Evolutionary conservation across 1,140 invertebrate species (phyloP), one percentile per base, ranked within the genome.

Genomic region (Lucilia cuprina): DNA sequence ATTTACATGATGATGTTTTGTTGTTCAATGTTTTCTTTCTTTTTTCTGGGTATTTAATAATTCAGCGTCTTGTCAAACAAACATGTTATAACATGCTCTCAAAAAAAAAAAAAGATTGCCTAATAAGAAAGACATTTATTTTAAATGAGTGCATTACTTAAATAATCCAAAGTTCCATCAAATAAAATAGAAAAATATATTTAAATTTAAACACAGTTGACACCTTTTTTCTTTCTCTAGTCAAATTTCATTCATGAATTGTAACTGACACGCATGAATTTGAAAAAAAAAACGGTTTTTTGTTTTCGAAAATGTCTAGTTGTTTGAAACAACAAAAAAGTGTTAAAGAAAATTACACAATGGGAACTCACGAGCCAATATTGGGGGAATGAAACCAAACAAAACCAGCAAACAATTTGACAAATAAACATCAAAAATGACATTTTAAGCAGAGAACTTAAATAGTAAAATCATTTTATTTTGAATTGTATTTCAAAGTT

Each of bases 191-290:
- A 55, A 55, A n/a, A 60, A 14, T 17, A 60, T n/a, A 60, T 70
- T 70, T 19, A 65, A 65, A 65, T 19, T 65, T 65, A 70, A 70
- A 70, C 65, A 19, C n/a, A 21, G 19, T 70, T 70, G 65, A 70
- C 65, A 70, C 65, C 65, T 70, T 70, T 70, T 21, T 12, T n/a
- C n/a, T n/a, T n/a, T n/a, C 14, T 55, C 10, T 8, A 55, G 2
- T 55, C 10, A 13, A 77, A 77, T 41, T 77, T 77, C 74, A 77
- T 78, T 47, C 77, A 78, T 80, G 77, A 80, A 80, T 80, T 60
- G 74, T n/a, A 49, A 49, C 8, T 49, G 77, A 80, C 77, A 80
- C 77, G 77, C 77, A 80, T 80, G 77, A 80, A 80, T 80, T 80
- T 80, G 49, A 19, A 77, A 80, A 78, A 78, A 49, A 55, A 55